A percentile compares a stretch with the other conserved stretches of the same genome.
Conservation (phyloP, 2,888 invertebrate species). For the Crematogaster levior region DNA sequence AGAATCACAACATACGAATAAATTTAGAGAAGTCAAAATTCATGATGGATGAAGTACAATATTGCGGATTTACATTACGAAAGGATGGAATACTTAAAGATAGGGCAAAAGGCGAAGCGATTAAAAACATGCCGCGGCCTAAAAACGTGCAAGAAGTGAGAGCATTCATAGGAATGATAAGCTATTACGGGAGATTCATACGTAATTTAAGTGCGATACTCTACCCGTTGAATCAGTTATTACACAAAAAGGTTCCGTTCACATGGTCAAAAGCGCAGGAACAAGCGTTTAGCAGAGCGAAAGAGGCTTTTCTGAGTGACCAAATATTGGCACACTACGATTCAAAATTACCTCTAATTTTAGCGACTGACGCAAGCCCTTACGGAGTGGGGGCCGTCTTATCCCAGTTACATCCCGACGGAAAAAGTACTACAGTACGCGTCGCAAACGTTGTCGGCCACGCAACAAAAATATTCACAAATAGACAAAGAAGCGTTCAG, state of each 20-base stretch:
- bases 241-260: neutral
- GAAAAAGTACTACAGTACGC: neutral
- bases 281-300: neutral
- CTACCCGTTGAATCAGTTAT: neutral
- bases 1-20: neutral
- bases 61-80: neutral
- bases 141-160: neutral
- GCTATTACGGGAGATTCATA: neutral
- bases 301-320: neutral
- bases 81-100: neutral
- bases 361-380: neutral
- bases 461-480: neutral
- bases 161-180: neutral
- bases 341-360: neutral
- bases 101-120: neutral
- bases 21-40: neutral
- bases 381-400: too few relatives aligned
- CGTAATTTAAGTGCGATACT: neutral
- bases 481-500: neutral
- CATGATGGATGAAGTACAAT: neutral
- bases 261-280: neutral
- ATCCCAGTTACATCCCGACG: neutral
- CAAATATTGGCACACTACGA: neutral
- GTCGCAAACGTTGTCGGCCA: neutral
- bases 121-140: neutral